A percentile compares a stretch with the other conserved stretches of the same genome.
Evolutionary conservation across 2,797 vertebrate species (phyloP).

Genomic region (Knipowitschia caucasica): DNA sequence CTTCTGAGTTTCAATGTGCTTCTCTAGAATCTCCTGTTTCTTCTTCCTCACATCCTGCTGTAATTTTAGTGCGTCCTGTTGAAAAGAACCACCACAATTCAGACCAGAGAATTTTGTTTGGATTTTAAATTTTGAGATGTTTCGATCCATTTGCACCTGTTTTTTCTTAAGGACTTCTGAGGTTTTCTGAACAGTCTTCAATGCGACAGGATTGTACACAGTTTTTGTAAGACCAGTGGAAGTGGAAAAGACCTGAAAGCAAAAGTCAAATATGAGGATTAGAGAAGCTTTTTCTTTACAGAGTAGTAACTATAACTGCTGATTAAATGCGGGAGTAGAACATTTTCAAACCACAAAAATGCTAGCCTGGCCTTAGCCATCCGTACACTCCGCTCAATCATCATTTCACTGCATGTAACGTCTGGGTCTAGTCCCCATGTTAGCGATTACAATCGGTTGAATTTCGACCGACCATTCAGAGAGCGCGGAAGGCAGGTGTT

Average conservation of each 20-base stretch:
- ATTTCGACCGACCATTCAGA: too few relatives aligned
- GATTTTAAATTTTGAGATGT: neutral
- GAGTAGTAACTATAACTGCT: too few relatives aligned
- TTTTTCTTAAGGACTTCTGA: constrained; percentile 93
- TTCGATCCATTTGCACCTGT: constrained; percentile 71
- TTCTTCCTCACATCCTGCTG: constrained; percentile 96
- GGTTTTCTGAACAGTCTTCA: constrained; percentile 89
- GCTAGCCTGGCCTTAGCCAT: too few relatives aligned
- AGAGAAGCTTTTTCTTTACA: too few relatives aligned
- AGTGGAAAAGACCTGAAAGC: constrained; percentile 88
- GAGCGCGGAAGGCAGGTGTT: too few relatives aligned
- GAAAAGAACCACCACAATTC: constrained; percentile 11
- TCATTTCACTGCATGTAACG: too few relatives aligned
- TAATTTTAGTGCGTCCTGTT: constrained; percentile 88
- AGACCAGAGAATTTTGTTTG: neutral
- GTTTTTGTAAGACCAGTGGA: constrained; percentile 96
- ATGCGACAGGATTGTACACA: constrained; percentile 92
- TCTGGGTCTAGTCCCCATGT: too few relatives aligned
- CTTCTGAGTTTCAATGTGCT: constrained; percentile 98
- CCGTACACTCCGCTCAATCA: too few relatives aligned
- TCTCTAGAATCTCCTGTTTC: constrained; percentile 97
- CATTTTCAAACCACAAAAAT: too few relatives aligned
- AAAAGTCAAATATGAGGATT: neutral
- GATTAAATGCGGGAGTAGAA: too few relatives aligned
- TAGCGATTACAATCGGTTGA: too few relatives aligned